phyloP scores from a whole-genome alignment of 92 coral and sea anemone genomes.

The Paramuricea clavata region DNA sequence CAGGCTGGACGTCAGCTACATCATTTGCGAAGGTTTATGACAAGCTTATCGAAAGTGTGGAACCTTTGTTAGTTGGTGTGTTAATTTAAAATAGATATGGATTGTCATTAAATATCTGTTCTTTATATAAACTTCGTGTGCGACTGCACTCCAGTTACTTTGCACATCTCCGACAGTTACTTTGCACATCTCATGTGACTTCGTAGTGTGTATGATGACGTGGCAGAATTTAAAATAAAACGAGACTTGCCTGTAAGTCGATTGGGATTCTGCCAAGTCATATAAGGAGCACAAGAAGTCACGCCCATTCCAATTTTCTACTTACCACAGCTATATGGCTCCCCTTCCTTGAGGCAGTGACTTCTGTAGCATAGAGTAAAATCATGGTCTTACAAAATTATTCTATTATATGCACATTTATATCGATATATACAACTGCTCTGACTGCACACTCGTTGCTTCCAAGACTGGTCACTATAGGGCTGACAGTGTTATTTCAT shows the following conservation, averaged over 20 bases:
- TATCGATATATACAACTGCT: not conserved
- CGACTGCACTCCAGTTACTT: conserved; percentile 70
- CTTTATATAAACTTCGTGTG: conserved; percentile 44
- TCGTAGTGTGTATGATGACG: conserved; percentile 19
- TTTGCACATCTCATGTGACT: conserved; percentile 54
- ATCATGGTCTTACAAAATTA: not conserved
- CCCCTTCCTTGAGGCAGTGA: no score
- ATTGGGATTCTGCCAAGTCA: conserved; percentile 80
- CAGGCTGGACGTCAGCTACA: conserved; percentile 70
- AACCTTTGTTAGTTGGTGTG: conserved; percentile 58
- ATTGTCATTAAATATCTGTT: conserved; percentile 2
- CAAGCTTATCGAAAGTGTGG: conserved; percentile 50
- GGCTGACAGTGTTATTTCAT: conserved; percentile 43
- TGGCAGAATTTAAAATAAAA: conserved; percentile 12
- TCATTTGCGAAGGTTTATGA: conserved; percentile 74
- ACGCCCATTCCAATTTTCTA: conserved; percentile 30
- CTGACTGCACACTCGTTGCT: conserved; percentile 58
- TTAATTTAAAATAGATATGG: conserved; percentile 16
- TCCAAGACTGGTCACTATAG: conserved; percentile 47
- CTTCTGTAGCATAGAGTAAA: not conserved
- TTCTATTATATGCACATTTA: not conserved
- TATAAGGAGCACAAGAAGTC: conserved; percentile 79
- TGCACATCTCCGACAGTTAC: conserved; percentile 59
- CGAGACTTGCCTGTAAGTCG: conserved; percentile 77
- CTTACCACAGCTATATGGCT: not conserved